Base-by-base conservation (phyloP, 2,888 invertebrate genomes). In the Bedellia somnulentella region DNA sequence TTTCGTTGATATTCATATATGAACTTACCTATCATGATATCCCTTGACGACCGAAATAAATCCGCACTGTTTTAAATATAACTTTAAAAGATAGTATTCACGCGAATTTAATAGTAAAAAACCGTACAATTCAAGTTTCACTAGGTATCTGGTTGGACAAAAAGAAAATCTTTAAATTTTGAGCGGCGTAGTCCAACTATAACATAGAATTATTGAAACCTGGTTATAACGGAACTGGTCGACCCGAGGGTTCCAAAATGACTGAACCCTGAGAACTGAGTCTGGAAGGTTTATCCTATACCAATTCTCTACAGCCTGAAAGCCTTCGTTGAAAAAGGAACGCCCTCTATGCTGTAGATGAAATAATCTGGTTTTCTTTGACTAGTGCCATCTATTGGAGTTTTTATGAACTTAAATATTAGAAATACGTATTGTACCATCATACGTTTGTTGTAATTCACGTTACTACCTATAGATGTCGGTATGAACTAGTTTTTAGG, bases 11-110 rank as follows among this genome's bases (percentile, higher is more conserved):
- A n/a, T n/a, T n/a, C n/a, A n/a, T n/a, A n/a, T 23, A 44, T 42
- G 38, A 34, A 66, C 71, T 71, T 49, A 73, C 73, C 67, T 34
- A 71, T 71, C 73, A 73, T 73, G 59, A 56, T 66, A 59, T 48
- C 53, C 51, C 47, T 45, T 43, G 49, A 38, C 40, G 51, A 53
- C 54, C 57, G 51, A 47, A 16, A 45, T 39, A 46, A 51, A 53
- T 56, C 46, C 50, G 44, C 55, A 52, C 56, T 44, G 47, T 47
- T 52, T 52, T n/a, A 47, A 41, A 48, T 52, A 53, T 52, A 51
- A 59, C 47, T 64, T 64, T 47, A 39, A 63, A 71, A 70, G 61
- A 64, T 66, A 50, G 32, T 47, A 33, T 39, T 34, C 41, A 29
- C 14, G 30, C 27, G 27, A 27, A 37, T n/a, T n/a, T n/a, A n/a